Base-by-base conservation (phyloP, 1,140 invertebrate species). In the Megathymus violae region DNA sequence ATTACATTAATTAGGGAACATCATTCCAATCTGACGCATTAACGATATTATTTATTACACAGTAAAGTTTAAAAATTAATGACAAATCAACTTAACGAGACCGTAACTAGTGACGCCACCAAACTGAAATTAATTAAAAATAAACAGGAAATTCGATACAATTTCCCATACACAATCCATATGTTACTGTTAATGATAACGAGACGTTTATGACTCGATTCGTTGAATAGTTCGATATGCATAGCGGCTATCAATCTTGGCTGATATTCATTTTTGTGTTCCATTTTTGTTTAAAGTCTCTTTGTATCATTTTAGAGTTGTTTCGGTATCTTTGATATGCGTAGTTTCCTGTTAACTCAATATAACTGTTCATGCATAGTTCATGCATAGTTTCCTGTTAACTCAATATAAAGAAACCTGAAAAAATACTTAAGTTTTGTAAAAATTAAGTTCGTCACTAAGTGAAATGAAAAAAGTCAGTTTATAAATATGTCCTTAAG, bases 141-240 rank as follows among this genome's bases (percentile, higher is more conserved):
- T 73, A 78, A 80, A 83, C 78, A 84, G 80, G 75, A 78, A 80
- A 82, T 67, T 67, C 71, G 74, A 74, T 79, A 69, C 71, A 47
- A 65, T 68, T 87, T 83, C 77, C 73, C 72, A 75, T 70, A 66
- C 68, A 68, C 64, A 58, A 62, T 14, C 79, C 82, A 81, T 88
- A 85, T 85, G 85, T 83, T 85, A 79, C 80, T 71, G 78, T 84
- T 84, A 84, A 74, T 52, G 63, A 75, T 85, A 84, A 88, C 82
- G 78, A 88, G 81, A 82, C 80, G 43, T 88, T 85, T 87, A 87
- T 74, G 62, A 61, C 78, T 73, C 82, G 65, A 78, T 75, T 78
- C 73, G 71, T 73, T 76, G 75, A 67, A 74, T 71, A 67, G 16
- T 11, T 22, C 25, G 46, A 14, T 38, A 10, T 27, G 0, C 4